Evolutionary conservation across 2,888 invertebrate species (phyloP), one percentile per base, ranked within the genome.

Genomic region (Eristalis intricaria): DNA sequence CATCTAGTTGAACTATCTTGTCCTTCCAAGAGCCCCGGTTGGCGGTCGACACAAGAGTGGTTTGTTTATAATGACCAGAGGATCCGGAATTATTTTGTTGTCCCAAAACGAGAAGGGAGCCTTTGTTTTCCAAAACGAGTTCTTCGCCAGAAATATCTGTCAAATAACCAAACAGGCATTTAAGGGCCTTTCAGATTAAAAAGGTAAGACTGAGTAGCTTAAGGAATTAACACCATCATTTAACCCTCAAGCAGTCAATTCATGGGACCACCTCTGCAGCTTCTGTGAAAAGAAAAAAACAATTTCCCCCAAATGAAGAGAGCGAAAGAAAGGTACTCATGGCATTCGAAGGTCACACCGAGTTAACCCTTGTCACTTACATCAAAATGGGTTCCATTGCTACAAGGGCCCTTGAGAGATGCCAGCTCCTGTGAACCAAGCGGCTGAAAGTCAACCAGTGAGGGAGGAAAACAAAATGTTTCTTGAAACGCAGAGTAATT

Each of bases 291-390:
- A 19, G n/a, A 38, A 32, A 38, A n/a, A 50, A 68, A 50, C 68
- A 29, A 68, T 68, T 68, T 68, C 29, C 15, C 2, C n/a, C n/a
- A n/a, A n/a, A n/a, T n/a, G n/a, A 69, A 8, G 38, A 50, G 19
- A 35, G 32, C 13, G 60, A 77, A 11, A 38, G 4, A 78, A 69
- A 58, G 38, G 66, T 66, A 80, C 29, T 29, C 29, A 5, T 35
- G 56, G 50, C 43, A 69, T 29, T 56, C 35, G 29, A 63, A 35
- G 43, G 32, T 50, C 66, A 19, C n/a, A n/a, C n/a, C 8, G 43
- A 61, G 19, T 68, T 19, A 71, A 66, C 71, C 35, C 66, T 56
- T 73, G 22, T 5, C 29, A 29, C 68, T 10, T 13, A 29, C n/a
- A 26, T 22, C 32, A 50, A 65, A 64, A 56, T 50, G 13, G 11